phyloP scores from a whole-genome alignment of 2,888 invertebrate species.

The Oscheius sp. region DNA sequence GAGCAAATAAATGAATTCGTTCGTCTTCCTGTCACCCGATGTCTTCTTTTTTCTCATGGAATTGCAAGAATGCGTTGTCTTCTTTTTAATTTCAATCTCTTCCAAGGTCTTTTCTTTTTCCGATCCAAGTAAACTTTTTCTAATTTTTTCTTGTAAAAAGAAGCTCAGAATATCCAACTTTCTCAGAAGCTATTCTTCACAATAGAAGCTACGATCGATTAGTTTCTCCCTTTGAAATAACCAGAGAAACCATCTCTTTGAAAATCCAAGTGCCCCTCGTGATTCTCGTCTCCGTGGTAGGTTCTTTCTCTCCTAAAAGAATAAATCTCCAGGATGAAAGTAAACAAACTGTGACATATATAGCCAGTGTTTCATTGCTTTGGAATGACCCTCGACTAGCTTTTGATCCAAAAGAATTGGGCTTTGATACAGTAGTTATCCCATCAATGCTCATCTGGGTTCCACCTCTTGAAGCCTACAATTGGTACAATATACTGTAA shows the following conservation, averaged over 20 bases:
- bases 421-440: background rate
- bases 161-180: constrained; percentile 13
- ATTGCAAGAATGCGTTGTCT: too few relatives aligned
- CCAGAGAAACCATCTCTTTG: background rate
- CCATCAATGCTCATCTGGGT: constrained; percentile 2
- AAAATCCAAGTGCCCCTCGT: background rate
- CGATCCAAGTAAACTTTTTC: too few relatives aligned
- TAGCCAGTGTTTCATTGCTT: constrained; percentile 4
- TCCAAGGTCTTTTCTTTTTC: too few relatives aligned
- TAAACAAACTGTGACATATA: constrained; percentile 1
- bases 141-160: too few relatives aligned
- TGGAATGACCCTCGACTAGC: constrained; percentile 15
- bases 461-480: background rate
- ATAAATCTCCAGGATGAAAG: constrained; percentile 15
- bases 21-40: background rate
- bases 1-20: background rate
- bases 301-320: background rate
- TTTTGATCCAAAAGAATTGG: constrained; percentile 4
- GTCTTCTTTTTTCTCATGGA: too few relatives aligned
- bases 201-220: constrained; percentile 8
- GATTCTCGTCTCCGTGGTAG: constrained; percentile 4
- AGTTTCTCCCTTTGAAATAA: background rate
- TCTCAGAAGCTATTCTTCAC: background rate
- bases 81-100: too few relatives aligned
- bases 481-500: background rate